A percentile compares a stretch with the other conserved stretches of the same genome.
phyloP scores from a whole-genome alignment of 30 jellyfish, hydroid and myxozoan species.

The Chironex yamaguchii region DNA sequence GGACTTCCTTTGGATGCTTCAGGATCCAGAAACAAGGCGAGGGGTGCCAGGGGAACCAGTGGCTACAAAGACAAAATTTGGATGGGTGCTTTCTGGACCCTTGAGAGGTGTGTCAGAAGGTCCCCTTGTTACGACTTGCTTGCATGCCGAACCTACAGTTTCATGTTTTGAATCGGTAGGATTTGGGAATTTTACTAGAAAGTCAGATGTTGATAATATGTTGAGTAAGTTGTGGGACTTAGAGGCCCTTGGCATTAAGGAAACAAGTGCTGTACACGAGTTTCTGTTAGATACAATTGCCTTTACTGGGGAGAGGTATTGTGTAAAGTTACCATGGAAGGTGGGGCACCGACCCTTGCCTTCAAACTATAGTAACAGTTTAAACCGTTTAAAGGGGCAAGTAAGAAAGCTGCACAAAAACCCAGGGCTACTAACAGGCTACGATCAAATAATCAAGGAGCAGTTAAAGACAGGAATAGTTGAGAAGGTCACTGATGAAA shows the following conservation, averaged over 20 bases:
- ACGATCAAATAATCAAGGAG: slow-evolving; percentile 27
- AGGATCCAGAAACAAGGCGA: slow-evolving; percentile 22
- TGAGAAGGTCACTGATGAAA: slow-evolving; percentile 26
- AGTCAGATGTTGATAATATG: slow-evolving; percentile 1
- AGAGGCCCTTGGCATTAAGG: slow-evolving; percentile 40
- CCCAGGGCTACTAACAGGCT: slow-evolving; percentile 4
- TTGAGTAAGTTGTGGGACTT: slow-evolving; percentile 13
- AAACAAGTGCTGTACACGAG: slow-evolving; percentile 16
- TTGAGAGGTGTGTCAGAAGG: slow-evolving; percentile 3
- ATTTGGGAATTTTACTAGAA: too few species aligned
- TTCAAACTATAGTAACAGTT: neutral
- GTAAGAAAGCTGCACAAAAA: slow-evolving; percentile 26
- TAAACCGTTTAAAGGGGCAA: neutral
- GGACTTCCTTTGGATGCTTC: slow-evolving; percentile 28
- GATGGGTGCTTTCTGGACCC: slow-evolving; percentile 14
- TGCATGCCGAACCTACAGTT: too few species aligned
- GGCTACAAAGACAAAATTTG: slow-evolving; percentile 10
- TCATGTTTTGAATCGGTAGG: too few species aligned
- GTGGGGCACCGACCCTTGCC: slow-evolving; percentile 13
- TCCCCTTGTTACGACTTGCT: too few species aligned
- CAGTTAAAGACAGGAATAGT: slow-evolving; percentile 36
- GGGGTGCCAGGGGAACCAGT: slow-evolving; percentile 52
- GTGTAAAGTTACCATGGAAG: slow-evolving; percentile 34
- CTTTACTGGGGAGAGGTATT: slow-evolving; percentile 9
- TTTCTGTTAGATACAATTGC: slow-evolving; percentile 8